These are phyloP conservation scores for Tragelaphus buxtoni DNA, from an alignment of 2,113 vertebrate species.

Conservation along the genomic window DNA sequence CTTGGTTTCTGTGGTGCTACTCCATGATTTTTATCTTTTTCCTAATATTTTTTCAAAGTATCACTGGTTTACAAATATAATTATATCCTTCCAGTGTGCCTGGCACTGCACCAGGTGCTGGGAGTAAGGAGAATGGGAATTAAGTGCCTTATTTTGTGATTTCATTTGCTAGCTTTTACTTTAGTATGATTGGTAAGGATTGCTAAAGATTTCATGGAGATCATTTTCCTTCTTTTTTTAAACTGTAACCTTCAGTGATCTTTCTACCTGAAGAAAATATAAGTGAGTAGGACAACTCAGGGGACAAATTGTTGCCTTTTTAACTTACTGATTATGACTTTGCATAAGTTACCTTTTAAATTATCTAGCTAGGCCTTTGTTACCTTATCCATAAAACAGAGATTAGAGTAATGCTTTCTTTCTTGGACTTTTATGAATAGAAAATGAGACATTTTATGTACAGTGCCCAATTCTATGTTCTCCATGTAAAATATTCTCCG, in stretches of 20 bases:
- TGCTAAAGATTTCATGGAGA: not conserved
- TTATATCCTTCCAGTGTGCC: not conserved
- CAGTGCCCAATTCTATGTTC: not conserved
- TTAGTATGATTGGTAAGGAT: not conserved
- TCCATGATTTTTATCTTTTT: not conserved
- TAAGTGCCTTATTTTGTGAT: not conserved
- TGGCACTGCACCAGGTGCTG: not conserved
- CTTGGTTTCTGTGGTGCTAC: not conserved
- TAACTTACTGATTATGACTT: not conserved
- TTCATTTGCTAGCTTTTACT: not conserved
- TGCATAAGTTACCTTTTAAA: not conserved
- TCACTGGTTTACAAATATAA: not conserved
- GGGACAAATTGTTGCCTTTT: not conserved
- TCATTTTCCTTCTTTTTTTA: not conserved
- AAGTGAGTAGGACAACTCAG: not conserved
- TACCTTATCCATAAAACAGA: not conserved
- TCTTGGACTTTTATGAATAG: not conserved
- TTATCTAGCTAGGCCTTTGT: not conserved
- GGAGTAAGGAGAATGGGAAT: not conserved
- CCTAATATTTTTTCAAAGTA: not conserved
- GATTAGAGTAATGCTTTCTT: not conserved
- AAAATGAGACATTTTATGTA: not conserved
- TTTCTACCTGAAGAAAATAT: not conserved
- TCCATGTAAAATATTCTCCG: not conserved
- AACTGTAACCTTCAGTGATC: not conserved